Evolutionary conservation across 1,140 invertebrate genomes (phyloP).

Genomic region (Bombus pascuorum): DNA sequence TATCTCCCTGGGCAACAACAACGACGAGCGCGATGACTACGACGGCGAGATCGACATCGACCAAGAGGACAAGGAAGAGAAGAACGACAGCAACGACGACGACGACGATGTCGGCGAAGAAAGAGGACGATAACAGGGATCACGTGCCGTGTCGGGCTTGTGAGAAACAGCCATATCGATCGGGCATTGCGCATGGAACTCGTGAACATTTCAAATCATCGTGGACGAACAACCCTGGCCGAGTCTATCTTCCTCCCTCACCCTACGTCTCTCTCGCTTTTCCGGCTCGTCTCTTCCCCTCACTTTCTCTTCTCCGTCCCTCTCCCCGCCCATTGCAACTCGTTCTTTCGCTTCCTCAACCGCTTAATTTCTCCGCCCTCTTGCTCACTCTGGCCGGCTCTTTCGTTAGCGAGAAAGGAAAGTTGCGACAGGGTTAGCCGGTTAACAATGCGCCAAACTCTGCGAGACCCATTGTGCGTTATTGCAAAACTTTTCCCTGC

Average conservation of each 20-base stretch:
- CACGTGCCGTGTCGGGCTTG: slow-evolving; percentile 46
- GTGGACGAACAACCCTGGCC: slow-evolving; percentile 23
- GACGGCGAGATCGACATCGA: not conserved
- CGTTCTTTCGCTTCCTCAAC: not conserved
- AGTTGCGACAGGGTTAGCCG: slow-evolving; percentile 51
- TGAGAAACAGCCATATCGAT: slow-evolving; percentile 66
- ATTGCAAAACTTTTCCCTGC: slow-evolving; percentile 74
- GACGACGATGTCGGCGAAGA: slow-evolving; percentile 9
- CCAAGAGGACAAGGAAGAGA: not conserved
- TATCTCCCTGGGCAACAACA: slow-evolving; percentile 47
- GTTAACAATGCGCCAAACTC: slow-evolving; percentile 62
- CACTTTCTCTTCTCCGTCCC: not conserved
- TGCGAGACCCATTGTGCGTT: slow-evolving; percentile 66
- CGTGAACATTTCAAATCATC: slow-evolving; percentile 58
- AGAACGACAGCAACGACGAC: not conserved
- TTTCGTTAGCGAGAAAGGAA: slow-evolving; percentile 29
- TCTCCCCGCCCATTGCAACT: not conserved
- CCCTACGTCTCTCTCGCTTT: not conserved
- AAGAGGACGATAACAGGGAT: slow-evolving; percentile 52
- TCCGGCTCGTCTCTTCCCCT: not conserved
- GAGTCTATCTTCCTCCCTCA: not conserved
- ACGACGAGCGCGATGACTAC: not conserved
- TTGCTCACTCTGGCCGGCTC: not conserved
- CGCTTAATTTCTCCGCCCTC: not conserved
- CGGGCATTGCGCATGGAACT: slow-evolving; percentile 57